Percentiles rank a stretch among this genome's conserved stretches.
Conservation (phyloP, 2,888 invertebrate species). For the Andrena flavipes region DNA sequence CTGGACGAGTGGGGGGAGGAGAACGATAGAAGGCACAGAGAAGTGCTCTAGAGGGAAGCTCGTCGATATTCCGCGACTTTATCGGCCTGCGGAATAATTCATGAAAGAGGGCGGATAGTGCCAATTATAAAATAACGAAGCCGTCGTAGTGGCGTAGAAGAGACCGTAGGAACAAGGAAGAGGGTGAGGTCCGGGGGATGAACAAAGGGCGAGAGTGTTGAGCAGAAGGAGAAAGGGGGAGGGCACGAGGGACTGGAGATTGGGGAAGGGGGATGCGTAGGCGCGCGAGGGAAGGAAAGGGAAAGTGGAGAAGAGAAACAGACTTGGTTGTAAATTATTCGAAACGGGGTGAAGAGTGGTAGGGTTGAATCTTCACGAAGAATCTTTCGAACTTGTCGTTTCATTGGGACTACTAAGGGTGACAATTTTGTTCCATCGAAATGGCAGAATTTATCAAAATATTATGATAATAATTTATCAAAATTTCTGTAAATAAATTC, state of each 20-base stretch:
- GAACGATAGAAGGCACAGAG: conserved; percentile 25
- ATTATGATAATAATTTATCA: too few species aligned
- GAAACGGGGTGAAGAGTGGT: neutral
- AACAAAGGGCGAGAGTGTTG: neutral
- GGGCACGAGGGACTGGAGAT: neutral
- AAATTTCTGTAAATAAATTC: too few species aligned
- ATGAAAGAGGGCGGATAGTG: conserved; percentile 80
- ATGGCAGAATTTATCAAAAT: too few species aligned
- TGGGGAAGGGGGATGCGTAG: neutral
- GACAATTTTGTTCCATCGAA: too few species aligned
- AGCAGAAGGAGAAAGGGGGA: conserved; percentile 1
- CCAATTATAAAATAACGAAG: conserved; percentile 83
- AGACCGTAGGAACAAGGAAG: conserved; percentile 55
- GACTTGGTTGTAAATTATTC: conserved; percentile 5
- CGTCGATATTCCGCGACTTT: conserved; percentile 78
- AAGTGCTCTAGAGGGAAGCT: conserved; percentile 61
- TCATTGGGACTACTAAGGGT: too few species aligned
- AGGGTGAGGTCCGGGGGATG: neutral
- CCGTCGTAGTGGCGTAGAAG: conserved; percentile 60
- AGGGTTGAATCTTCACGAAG: too few species aligned
- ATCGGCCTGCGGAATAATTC: conserved; percentile 80
- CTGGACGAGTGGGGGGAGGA: conserved; percentile 7
- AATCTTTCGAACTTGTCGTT: too few species aligned
- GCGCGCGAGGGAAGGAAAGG: conserved; percentile 2
- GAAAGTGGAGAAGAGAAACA: conserved; percentile 6